Base-by-base conservation (phyloP, 2,797 vertebrate species). In the Helicolenus hilgendorfi region DNA sequence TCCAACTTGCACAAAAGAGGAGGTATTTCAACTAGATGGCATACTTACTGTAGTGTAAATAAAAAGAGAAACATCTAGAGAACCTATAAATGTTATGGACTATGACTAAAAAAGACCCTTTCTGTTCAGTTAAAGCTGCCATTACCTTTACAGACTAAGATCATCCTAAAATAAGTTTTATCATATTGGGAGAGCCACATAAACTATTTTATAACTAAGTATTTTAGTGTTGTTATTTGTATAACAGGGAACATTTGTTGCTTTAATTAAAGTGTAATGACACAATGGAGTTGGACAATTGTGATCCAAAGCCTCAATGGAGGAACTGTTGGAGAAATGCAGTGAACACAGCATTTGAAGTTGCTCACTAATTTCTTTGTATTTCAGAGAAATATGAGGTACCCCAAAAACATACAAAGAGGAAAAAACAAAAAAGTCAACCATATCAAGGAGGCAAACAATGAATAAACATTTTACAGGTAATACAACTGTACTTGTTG, bases 241-340 rank as follows among this genome's bases (percentile, higher is more conserved):
- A 29, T 81, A 72, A 79, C 81, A 81, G 63, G 31, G 63, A 81
- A 89, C 81, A 75, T 88, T 87, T 87, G 79, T 82, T 86, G 68
- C 63, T n/a, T 77, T 83, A 84, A 90, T 91, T 85, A 90, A 84
- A 81, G 62, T 15, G 5, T 67, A 81, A 76, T 78, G 76, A 77
- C 31, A 74, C 27, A 8, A 79, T 87, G 70, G 71, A 27, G 56
- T 77, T 58, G 56, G 10, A 80, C 27, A 75, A 80, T 18, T 70
- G 59, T 81, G 53, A 89, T 65, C 49, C 31, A 41, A 55, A 72
- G 78, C 63, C n/a, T 74, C 36, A 68, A 0, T 14, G 24, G 45
- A 8, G 29, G 15, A 63, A 24, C 7, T 68, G 53, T 11, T 74
- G 31, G 29, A 72, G 53, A 78, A 71, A 73, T 72, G 38, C 13